Conservation (phyloP, 2,113 vertebrate genomes). For the Myotis lucifugus region DNA sequence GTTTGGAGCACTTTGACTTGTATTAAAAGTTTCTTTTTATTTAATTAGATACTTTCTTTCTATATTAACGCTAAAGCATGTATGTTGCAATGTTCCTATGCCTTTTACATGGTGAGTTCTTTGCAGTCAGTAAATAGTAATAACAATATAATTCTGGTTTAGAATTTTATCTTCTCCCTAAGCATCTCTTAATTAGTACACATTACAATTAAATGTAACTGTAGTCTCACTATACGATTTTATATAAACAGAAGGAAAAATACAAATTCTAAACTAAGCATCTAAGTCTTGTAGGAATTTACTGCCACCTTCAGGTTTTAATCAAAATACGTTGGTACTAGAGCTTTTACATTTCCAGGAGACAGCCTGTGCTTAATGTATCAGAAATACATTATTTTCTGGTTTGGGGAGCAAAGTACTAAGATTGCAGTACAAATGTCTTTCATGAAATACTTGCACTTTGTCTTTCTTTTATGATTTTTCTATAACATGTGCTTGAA, state of each 20-base stretch:
- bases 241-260: slow-evolving; percentile 56
- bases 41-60: slow-evolving; percentile 85
- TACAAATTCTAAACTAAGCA: slow-evolving; percentile 60
- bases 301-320: slow-evolving; percentile 86
- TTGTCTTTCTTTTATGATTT: slow-evolving; percentile 21
- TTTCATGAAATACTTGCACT: slow-evolving; percentile 26
- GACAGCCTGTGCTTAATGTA: not conserved
- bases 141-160: slow-evolving; percentile 83
- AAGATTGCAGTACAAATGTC: not conserved
- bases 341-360: not conserved
- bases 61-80: slow-evolving; percentile 80
- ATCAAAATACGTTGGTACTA: not conserved
- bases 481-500: slow-evolving; percentile 13
- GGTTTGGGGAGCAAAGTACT: slow-evolving; percentile 17
- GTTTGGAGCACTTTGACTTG: slow-evolving; percentile 64
- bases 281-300: slow-evolving; percentile 72
- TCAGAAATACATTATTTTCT: not conserved
- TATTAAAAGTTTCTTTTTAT: slow-evolving; percentile 74
- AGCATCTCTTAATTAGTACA: slow-evolving; percentile 83
- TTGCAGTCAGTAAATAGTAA: slow-evolving; percentile 78
- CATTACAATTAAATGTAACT: slow-evolving; percentile 82
- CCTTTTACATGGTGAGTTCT: slow-evolving; percentile 78
- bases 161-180: slow-evolving; percentile 78
- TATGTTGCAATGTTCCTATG: slow-evolving; percentile 77
- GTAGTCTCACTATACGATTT: slow-evolving; percentile 67